These are phyloP conservation scores for Hydrolagus affinis DNA, from an alignment of 2,113 vertebrate genomes.

Conservation along the genomic window DNA sequence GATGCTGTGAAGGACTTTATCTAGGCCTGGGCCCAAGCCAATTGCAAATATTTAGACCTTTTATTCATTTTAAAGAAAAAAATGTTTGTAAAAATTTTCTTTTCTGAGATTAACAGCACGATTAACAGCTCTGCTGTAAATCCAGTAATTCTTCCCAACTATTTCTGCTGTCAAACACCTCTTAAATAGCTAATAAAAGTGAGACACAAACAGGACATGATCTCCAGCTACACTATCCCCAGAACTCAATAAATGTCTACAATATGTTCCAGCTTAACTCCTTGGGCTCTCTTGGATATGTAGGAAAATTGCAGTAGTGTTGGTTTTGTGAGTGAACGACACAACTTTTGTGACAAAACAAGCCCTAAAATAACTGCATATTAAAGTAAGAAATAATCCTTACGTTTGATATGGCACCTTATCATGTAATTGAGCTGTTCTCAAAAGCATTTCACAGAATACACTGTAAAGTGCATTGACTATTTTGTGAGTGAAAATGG, in stretches of 20 bases:
- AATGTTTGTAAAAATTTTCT: conserved; percentile 1
- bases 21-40: not conserved
- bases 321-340: too few relatives aligned
- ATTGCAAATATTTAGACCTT: conserved; percentile 29
- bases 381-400: too few relatives aligned
- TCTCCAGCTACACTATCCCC: conserved; percentile 22
- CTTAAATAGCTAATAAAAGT: conserved; percentile 32
- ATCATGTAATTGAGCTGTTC: too few relatives aligned
- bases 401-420: too few relatives aligned
- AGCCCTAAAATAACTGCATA: too few relatives aligned
- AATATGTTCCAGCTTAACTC: not conserved
- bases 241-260: conserved; percentile 23
- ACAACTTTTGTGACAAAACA: too few relatives aligned
- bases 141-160: conserved; percentile 13
- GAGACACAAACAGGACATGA: conserved; percentile 21
- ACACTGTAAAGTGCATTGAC: too few relatives aligned
- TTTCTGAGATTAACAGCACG: conserved; percentile 19
- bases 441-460: too few relatives aligned
- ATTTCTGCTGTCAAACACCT: conserved; percentile 25
- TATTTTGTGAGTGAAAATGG: too few relatives aligned
- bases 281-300: too few relatives aligned
- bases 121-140: conserved; percentile 30
- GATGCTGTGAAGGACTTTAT: not conserved
- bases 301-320: too few relatives aligned
- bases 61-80: conserved; percentile 23